Base-by-base conservation (phyloP, 2,113 vertebrate species). In the Tautogolabrus adspersus region DNA sequence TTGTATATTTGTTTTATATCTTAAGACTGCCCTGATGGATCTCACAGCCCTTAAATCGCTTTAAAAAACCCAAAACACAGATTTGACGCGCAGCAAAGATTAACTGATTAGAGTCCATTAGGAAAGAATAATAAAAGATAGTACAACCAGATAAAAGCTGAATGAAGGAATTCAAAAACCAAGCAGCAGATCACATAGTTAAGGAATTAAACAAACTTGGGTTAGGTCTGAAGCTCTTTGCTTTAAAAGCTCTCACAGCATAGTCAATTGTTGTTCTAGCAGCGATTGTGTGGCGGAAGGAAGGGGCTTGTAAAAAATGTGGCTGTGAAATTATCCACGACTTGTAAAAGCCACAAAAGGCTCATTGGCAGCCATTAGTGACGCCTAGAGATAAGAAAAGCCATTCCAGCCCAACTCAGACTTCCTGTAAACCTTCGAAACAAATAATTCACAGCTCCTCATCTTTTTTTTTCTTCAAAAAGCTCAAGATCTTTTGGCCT, bases 331-430 rank as follows among this genome's bases (percentile, higher is more conserved):
- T 88, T 84, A 82, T 67, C 66, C 5, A 19, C 30, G 23, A n/a
- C 61, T 66, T 58, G 60, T 74, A 49, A 77, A 16, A 47, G 30
- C 9, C 54, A 70, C 59, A n/a, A 30, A 66, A 55, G 74, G 57
- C 75, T 77, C 72, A 69, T 67, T 49, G 78, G 75, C 44, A 8
- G 51, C 77, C 42, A 30, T 87, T 78, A 82, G 83, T 49, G 57
- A 75, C 61, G 21, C 42, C 42, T 0, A 13, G n/a, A 78, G 81
- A 87, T 85, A 79, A 82, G 68, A 66, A 71, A 76, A 56, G 40
- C 46, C 16, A 22, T 74, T 83, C 57, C 0, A 30, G 59, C 1
- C 11, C 22, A 73, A 63, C 57, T 68, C 55, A 66, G 40, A 84
- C 67, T 23, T 65, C 62, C 84, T 79, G 61, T 77, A 23, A 22